Base-by-base conservation (phyloP, 2,797 vertebrate genomes). In the Ispidina picta region DNA sequence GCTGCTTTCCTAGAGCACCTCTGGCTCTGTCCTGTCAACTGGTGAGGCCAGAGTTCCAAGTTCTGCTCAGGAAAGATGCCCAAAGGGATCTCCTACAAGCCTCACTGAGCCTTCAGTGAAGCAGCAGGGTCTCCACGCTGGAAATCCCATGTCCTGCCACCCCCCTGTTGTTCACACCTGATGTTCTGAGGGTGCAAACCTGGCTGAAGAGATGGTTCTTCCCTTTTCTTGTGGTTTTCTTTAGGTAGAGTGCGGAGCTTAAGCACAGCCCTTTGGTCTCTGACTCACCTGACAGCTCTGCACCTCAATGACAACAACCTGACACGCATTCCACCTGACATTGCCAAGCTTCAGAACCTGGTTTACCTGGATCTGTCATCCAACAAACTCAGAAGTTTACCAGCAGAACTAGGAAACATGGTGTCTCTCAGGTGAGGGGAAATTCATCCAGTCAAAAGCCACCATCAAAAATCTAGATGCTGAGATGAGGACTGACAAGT, bases 341-440 rank as follows among this genome's bases (percentile, higher is more conserved):
- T 99, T 97, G 98, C 99, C 98, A 99, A 98, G 97, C 99, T 99
- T 97, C 98, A 99, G 91, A 98, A 99, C 97, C 98, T 99, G 97
- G 98, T 98, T 98, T 99, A 99, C 98, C 98, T 99, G 97, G 99
- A 99, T 97, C 98, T 99, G 88, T 99, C 99, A 93, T 99, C 99
- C 98, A 99, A 99, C 98, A 99, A 99, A 98, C 98, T 99, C 93
- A 98, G 99, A 98, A 99, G 99, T 98, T 98, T 99, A 98, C 99
- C 99, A 96, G 98, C 99, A 97, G 99, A 99, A 97, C 98, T 99
- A 97, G 99, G 99, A 98, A 99, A 99, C 97, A 99, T 99, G 99
- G 99, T 99, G 94, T 99, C 99, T 98, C 99, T 99, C 99, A 99
- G 99, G 99, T 99, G 79, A 97, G 98, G 97, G 98, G 83, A 64